phyloP scores from a whole-genome alignment of 1,140 invertebrate genomes.

The Drosophila arawakana region DNA sequence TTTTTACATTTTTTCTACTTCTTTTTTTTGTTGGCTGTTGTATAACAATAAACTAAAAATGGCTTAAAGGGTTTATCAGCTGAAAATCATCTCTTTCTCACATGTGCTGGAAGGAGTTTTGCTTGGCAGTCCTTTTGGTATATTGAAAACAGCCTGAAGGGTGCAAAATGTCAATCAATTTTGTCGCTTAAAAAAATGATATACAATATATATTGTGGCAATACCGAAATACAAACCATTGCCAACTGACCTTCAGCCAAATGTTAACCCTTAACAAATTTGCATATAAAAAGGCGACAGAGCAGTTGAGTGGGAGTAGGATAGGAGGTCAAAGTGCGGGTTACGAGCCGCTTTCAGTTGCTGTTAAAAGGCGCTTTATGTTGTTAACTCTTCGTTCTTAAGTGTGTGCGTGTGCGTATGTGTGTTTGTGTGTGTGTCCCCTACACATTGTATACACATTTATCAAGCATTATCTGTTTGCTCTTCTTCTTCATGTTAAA shows the following conservation, averaged over 20 bases:
- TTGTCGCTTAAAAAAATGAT: constrained; percentile 79
- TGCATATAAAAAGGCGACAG: constrained; percentile 69
- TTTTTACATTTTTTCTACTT: constrained; percentile 15
- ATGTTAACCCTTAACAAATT: constrained; percentile 78
- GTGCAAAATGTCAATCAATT: constrained; percentile 80
- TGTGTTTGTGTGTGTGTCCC: constrained; percentile 33
- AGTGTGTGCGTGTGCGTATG: constrained; percentile 20
- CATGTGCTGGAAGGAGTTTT: constrained; percentile 5
- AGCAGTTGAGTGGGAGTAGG: background rate
- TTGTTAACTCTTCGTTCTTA: constrained; percentile 64
- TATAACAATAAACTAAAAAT: constrained; percentile 72
- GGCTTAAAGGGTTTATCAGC: constrained; percentile 69
- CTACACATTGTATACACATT: constrained; percentile 65
- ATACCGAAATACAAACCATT: constrained; percentile 59
- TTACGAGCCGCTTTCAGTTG: constrained; percentile 21
- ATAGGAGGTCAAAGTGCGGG: constrained; percentile 1
- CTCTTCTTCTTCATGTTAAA: constrained; percentile 31
- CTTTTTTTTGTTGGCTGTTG: constrained; percentile 21
- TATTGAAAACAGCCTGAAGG: constrained; percentile 75
- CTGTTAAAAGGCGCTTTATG: constrained; percentile 79
- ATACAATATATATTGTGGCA: constrained; percentile 66
- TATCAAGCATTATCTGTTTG: constrained; percentile 78
- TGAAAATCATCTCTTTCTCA: constrained; percentile 56
- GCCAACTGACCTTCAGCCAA: constrained; percentile 78
- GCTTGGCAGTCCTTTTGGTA: constrained; percentile 40